Conservation (phyloP, 2,797 vertebrate species). For the Paedocypris micromegethes region DNA sequence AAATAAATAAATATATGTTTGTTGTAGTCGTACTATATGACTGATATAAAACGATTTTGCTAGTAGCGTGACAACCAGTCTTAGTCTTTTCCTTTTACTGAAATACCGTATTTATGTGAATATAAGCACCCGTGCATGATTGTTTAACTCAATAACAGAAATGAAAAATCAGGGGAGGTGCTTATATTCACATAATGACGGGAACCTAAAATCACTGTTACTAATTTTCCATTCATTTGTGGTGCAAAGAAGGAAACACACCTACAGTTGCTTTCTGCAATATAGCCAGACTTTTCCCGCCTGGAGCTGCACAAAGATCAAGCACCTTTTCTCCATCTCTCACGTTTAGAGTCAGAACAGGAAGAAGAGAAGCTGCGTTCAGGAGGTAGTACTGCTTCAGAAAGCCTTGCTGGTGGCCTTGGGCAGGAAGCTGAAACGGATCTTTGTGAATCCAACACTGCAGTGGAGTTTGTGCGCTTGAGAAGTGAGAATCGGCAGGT, state of each 20-base stretch:
- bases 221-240: no score
- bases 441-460: conserved; percentile 75
- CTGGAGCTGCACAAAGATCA: conserved; percentile 93
- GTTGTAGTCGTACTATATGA: no score
- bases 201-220: no score
- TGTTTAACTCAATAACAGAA: no score
- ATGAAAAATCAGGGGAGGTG: no score
- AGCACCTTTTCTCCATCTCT: conserved; percentile 79
- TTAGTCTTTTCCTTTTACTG: no score
- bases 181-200: no score
- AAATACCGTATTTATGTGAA: no score
- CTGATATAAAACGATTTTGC: no score
- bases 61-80: no score
- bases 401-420: conserved; percentile 74
- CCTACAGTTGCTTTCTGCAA: conserved; percentile 84
- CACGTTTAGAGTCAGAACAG: conserved; percentile 82
- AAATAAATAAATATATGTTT: no score
- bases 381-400: conserved; percentile 89
- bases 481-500: conserved; percentile 21
- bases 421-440: conserved; percentile 72
- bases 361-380: conserved; percentile 88
- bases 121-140: no score
- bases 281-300: conserved; percentile 85
- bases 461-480: conserved; percentile 54
- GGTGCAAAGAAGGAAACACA: conserved; percentile 50